These are phyloP conservation scores for Cyclophora albipunctata DNA, from an alignment of 2,888 invertebrate genomes.

Conservation along the genomic window DNA sequence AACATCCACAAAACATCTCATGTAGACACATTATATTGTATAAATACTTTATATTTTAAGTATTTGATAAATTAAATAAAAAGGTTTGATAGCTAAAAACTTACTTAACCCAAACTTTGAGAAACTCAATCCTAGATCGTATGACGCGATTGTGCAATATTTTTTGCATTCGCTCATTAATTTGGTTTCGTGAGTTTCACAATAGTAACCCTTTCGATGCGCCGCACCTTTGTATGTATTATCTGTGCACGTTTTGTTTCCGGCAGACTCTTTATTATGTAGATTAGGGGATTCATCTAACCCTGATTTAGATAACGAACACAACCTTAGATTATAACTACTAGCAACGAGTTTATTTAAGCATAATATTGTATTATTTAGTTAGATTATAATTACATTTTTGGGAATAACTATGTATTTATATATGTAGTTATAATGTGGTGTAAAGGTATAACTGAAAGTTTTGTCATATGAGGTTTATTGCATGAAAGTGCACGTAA, in stretches of 20 bases:
- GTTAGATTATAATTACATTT: too few relatives aligned
- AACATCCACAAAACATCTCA: too few relatives aligned
- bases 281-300: slow-evolving; percentile 63
- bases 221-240: slow-evolving; percentile 52
- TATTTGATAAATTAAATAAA: too few relatives aligned
- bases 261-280: slow-evolving; percentile 69
- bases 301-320: slow-evolving; percentile 50
- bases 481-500: too few relatives aligned
- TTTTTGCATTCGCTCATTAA: slow-evolving; percentile 71
- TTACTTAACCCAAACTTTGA: slow-evolving; percentile 35
- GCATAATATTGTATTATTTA: not conserved
- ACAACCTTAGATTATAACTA: not conserved
- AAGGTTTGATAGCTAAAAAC: too few relatives aligned
- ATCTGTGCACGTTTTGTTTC: slow-evolving; percentile 58
- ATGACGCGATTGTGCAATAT: slow-evolving; percentile 67
- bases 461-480: too few relatives aligned
- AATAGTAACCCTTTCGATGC: slow-evolving; percentile 62
- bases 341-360: not conserved
- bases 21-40: too few relatives aligned
- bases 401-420: too few relatives aligned
- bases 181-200: slow-evolving; percentile 65
- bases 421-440: too few relatives aligned
- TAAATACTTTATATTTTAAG: too few relatives aligned
- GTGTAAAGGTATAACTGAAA: too few relatives aligned
- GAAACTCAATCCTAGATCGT: slow-evolving; percentile 48